Evolutionary conservation across 2,888 invertebrate genomes (phyloP).

Genomic region (Amiota minor): DNA sequence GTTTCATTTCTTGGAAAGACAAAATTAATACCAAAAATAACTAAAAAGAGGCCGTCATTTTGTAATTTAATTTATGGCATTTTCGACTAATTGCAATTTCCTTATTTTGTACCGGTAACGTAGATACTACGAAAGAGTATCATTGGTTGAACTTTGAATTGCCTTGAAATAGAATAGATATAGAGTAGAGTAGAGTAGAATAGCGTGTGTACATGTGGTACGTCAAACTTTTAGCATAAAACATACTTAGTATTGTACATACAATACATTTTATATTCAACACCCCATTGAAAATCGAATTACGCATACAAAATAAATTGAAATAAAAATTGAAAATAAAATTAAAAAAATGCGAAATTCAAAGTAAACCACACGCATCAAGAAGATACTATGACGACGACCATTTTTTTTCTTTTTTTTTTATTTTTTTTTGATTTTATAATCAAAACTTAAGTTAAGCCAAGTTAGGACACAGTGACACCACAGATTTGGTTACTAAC

Average conservation of each 20-base stretch:
- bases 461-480: slow-evolving; percentile 14
- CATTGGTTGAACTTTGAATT: no score
- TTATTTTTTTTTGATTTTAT: no score
- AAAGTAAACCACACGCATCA: slow-evolving; percentile 34
- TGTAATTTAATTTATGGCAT: slow-evolving; percentile 64
- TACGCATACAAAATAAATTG: slow-evolving; percentile 60
- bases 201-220: no score
- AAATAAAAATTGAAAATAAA: slow-evolving; percentile 38
- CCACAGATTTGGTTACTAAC: no score
- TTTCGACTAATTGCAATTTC: slow-evolving; percentile 64
- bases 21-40: slow-evolving; percentile 26
- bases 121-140: no score
- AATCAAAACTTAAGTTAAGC: slow-evolving; percentile 41
- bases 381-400: slow-evolving; percentile 19
- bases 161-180: no score
- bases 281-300: slow-evolving; percentile 49
- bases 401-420: slow-evolving; percentile 48
- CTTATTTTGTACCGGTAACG: slow-evolving; percentile 29
- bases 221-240: no score
- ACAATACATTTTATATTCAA: slow-evolving; percentile 4
- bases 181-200: no score
- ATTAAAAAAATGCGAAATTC: slow-evolving; percentile 45
- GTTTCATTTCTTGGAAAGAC: slow-evolving; percentile 32
- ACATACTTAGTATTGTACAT: no score
- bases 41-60: slow-evolving; percentile 36